Evolutionary conservation across 2,888 invertebrate genomes (phyloP), one percentile per base, ranked within the genome.

Genomic region (Agrotis segetum): DNA sequence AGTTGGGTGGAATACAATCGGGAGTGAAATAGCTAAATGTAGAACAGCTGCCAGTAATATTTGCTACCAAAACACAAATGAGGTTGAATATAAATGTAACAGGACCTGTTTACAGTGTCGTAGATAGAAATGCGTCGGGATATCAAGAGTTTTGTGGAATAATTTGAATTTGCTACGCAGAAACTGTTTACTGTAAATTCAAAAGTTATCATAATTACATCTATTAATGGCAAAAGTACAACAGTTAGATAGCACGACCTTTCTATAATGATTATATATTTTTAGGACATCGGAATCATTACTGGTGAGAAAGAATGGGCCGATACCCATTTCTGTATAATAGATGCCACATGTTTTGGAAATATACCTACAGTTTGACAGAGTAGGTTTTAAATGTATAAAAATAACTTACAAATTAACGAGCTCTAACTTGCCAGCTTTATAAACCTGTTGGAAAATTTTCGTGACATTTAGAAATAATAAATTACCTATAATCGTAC

Each of bases 21-120:
- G 29, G 53, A 21, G n/a, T 34, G 4, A 16, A 65, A 50, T 52
- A 11, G 40, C 56, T 13, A 47, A 79, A 50, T 56, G 3, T 24
- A 17, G 9, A 59, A 24, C 49, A 73, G 47, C 7, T 58, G 29
- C 19, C 7, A 21, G 40, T 34, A 40, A 49, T 3, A 34, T 63
- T 71, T 50, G n/a, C 44, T 9, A 55, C 7, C 16, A 44, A 21
- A 52, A 56, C 40, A 67, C 47, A 63, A 63, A 56, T 53, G 44
- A 16, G 16, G 47, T 47, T 9, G 5, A 24, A 64, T 52, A 44
- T 50, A 50, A 53, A 65, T 29, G 16, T 53, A 55, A 72, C n/a
- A 11, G 17, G 2, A 47, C 46, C 62, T 50, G 14, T 59, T 59
- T 52, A 9, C 21, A 44, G 2, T 14, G 44, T 21, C 17, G 5